Percentiles rank a stretch among this genome's conserved stretches.
Conservation (phyloP, 2,888 invertebrate species). For the Strigamia transsilvanica region DNA sequence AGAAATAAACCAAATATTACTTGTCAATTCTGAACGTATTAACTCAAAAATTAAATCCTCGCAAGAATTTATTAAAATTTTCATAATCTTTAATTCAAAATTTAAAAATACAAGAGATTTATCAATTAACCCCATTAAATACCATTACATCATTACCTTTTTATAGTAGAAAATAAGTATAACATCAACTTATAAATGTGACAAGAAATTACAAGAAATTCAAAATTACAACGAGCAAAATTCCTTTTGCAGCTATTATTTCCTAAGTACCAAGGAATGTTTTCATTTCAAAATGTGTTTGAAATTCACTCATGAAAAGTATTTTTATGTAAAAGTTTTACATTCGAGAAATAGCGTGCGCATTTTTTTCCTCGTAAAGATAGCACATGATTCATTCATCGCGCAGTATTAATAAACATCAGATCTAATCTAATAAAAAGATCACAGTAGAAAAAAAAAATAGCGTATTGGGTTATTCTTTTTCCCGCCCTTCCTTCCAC, state of each 20-base stretch:
- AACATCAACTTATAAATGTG: conserved; percentile 18
- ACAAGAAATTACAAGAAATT: conserved; percentile 23
- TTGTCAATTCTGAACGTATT: not conserved
- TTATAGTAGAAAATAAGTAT: conserved; percentile 1
- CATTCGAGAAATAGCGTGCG: not conserved
- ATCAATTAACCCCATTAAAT: conserved; percentile 1
- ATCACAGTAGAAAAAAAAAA: conserved; percentile 29
- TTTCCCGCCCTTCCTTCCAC: not conserved
- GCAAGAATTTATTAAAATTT: not conserved
- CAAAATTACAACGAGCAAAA: not conserved
- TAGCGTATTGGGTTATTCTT: not conserved
- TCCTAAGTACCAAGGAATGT: conserved; percentile 22
- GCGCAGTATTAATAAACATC: conserved; percentile 2
- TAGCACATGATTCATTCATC: not conserved
- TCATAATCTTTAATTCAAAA: conserved; percentile 27
- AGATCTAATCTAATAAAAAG: conserved; percentile 24
- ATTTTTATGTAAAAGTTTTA: not conserved
- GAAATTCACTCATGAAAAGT: conserved; percentile 8
- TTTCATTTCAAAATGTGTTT: not conserved
- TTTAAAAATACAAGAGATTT: conserved; percentile 36
- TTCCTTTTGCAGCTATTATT: not conserved
- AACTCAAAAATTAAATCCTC: not conserved
- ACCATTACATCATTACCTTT: conserved; percentile 3
- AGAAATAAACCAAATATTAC: not conserved
- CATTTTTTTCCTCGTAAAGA: not conserved